A percentile compares a stretch with the other conserved stretches of the same genome.
Evolutionary conservation across 2,797 vertebrate species (phyloP).

Genomic region (Danio tinwini): DNA sequence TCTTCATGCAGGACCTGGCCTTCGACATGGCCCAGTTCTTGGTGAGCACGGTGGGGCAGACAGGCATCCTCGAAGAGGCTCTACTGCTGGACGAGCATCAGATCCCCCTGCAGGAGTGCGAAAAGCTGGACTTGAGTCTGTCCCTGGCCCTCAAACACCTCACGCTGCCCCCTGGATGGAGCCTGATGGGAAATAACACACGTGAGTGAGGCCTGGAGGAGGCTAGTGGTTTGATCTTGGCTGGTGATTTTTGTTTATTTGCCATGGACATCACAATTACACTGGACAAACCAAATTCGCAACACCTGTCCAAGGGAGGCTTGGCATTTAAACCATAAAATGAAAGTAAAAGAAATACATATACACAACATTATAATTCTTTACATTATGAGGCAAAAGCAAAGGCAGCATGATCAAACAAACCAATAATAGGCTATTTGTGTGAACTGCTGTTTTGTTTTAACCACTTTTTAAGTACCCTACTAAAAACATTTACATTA

Average conservation of each 20-base stretch:
- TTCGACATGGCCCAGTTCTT: slow-evolving; percentile 94
- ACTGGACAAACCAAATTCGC: too few species aligned
- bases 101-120: slow-evolving; percentile 85
- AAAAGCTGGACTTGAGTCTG: slow-evolving; percentile 88
- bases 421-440: too few species aligned
- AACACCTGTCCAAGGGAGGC: too few species aligned
- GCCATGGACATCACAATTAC: too few species aligned
- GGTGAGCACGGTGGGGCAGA: slow-evolving; percentile 86
- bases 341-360: too few species aligned
- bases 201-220: slow-evolving; percentile 68
- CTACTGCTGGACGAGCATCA: slow-evolving; percentile 87
- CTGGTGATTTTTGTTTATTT: neutral
- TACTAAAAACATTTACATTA: too few species aligned
- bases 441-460: too few species aligned
- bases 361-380: too few species aligned
- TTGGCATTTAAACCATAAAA: too few species aligned
- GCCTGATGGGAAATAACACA: slow-evolving; percentile 82
- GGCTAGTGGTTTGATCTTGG: neutral
- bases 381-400: too few species aligned
- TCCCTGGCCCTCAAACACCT: slow-evolving; percentile 91
- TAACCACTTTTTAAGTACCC: too few species aligned
- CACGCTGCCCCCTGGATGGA: slow-evolving; percentile 87
- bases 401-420: too few species aligned
- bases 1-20: slow-evolving; percentile 91
- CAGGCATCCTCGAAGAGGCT: slow-evolving; percentile 86